These are phyloP conservation scores for Aspidiotus destructor DNA, from an alignment of 2,888 invertebrate genomes.

Conservation along the genomic window DNA sequence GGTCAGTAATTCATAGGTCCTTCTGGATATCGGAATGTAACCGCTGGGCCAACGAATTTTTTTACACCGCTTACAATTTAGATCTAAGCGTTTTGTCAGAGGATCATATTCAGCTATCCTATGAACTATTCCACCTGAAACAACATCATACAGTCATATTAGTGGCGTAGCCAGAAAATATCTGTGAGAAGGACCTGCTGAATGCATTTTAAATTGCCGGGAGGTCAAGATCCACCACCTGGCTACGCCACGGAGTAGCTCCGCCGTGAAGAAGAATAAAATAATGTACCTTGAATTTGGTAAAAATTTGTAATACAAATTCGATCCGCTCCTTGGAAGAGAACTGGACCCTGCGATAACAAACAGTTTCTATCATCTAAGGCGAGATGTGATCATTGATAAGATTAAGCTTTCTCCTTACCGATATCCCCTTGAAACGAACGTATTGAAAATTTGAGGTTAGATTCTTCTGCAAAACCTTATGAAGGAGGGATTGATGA, in stretches of 20 bases:
- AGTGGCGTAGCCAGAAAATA: no score
- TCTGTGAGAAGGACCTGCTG: no score
- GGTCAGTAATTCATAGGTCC: conserved; percentile 47
- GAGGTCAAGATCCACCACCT: no score
- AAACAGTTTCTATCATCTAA: no score
- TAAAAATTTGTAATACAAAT: conserved; percentile 77
- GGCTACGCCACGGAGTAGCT: no score
- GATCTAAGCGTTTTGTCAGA: conserved; percentile 6
- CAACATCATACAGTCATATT: not conserved
- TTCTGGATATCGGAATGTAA: conserved; percentile 69
- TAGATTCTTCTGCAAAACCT: conserved; percentile 50
- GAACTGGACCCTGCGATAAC: conserved; percentile 66
- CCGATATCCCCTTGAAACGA: conserved; percentile 76
- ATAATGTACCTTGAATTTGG: conserved; percentile 79
- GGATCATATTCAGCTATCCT: conserved; percentile 13
- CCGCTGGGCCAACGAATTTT: conserved; percentile 62
- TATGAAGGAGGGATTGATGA: conserved; percentile 14
- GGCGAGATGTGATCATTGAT: not conserved
- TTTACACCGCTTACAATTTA: conserved; percentile 12
- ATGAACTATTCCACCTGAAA: conserved; percentile 14
- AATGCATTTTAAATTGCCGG: no score
- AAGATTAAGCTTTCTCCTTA: conserved; percentile 46
- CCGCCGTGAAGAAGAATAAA: no score
- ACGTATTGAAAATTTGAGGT: conserved; percentile 57
- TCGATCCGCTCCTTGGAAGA: conserved; percentile 79